These are phyloP conservation scores for Acromyrmex charruanus DNA, from an alignment of 1,140 invertebrate genomes.

Conservation along the genomic window DNA sequence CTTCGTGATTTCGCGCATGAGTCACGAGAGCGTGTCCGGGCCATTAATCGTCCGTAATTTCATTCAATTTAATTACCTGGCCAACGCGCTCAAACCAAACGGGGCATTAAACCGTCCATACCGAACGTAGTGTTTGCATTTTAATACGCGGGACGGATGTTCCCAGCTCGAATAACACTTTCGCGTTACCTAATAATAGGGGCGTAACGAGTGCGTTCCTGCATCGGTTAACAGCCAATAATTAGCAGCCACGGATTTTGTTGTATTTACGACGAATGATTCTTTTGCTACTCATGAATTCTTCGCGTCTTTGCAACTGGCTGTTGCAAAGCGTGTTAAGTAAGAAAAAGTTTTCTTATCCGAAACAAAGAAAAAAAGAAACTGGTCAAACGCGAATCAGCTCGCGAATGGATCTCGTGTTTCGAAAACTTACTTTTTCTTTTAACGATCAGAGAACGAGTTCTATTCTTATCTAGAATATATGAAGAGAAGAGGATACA, in stretches of 20 bases:
- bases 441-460: neutral
- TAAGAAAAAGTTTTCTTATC: constrained; percentile 8
- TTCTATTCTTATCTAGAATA: neutral
- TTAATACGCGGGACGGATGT: constrained; percentile 78
- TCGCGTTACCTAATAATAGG: constrained; percentile 80
- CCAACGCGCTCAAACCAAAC: constrained; percentile 75
- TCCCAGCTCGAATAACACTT: constrained; percentile 70
- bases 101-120: constrained; percentile 79
- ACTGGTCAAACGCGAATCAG: neutral
- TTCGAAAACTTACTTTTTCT: neutral
- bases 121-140: constrained; percentile 79
- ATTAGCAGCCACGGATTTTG: constrained; percentile 61
- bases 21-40: constrained; percentile 69
- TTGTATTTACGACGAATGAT: neutral
- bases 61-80: constrained; percentile 83
- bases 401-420: neutral
- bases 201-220: constrained; percentile 75
- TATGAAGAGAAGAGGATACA: neutral
- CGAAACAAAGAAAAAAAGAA: neutral
- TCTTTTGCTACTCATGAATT: constrained; percentile 24
- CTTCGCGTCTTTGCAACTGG: neutral
- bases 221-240: constrained; percentile 75
- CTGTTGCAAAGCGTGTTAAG: neutral
- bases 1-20: constrained; percentile 70
- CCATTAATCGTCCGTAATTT: constrained; percentile 83